Evolutionary conservation across 2,113 vertebrate species (phyloP).

Genomic region (Channa argus): DNA sequence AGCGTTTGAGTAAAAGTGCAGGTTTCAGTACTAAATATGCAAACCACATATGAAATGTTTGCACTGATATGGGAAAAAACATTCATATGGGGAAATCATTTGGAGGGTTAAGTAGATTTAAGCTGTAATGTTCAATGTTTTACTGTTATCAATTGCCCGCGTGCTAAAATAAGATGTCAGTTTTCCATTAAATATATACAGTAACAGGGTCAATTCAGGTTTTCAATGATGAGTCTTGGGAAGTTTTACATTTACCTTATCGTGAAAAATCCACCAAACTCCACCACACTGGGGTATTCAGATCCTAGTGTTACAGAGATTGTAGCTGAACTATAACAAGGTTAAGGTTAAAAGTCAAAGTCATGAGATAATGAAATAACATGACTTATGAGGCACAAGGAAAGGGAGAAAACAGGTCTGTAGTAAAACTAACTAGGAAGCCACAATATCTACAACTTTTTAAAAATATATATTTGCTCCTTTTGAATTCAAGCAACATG

Average conservation of each 20-base stretch:
- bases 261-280: slow-evolving; percentile 22
- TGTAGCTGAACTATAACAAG: slow-evolving; percentile 10
- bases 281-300: slow-evolving; percentile 12
- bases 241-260: slow-evolving; percentile 6
- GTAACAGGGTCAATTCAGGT: slow-evolving; percentile 6
- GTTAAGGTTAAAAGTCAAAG: slow-evolving; percentile 35
- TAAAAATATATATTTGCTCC: too few relatives aligned
- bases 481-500: too few relatives aligned
- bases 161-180: not conserved
- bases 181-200: not conserved
- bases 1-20: slow-evolving; percentile 6
- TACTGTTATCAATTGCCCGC: not conserved
- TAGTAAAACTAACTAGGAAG: not conserved
- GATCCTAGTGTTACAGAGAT: not conserved
- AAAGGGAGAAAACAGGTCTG: not conserved
- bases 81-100: not conserved
- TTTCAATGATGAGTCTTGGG: slow-evolving; percentile 2
- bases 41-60: slow-evolving; percentile 9
- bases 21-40: slow-evolving; percentile 27
- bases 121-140: not conserved
- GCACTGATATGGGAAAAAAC: not conserved
- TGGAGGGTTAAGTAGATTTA: not conserved
- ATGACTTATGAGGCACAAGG: not conserved
- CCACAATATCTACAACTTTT: too few relatives aligned
- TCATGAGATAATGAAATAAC: slow-evolving; percentile 24